phyloP scores from a whole-genome alignment of 1,140 invertebrate species.

The Leptopilina clavipes region DNA sequence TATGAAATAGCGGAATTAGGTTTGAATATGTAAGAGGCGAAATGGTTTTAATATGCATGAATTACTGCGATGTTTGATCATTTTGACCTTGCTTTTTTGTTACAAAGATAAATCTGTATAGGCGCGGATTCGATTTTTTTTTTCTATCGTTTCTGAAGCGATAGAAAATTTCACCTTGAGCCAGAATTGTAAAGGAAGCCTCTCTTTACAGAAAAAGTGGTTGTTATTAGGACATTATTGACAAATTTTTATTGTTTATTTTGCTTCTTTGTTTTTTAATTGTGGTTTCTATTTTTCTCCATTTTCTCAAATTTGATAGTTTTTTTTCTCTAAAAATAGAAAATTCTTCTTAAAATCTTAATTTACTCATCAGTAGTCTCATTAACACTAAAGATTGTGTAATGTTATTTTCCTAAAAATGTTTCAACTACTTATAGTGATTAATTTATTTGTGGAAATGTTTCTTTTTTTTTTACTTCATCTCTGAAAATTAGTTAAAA shows the following conservation, averaged over 20 bases:
- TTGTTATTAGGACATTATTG: background rate
- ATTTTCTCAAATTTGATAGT: too few species aligned
- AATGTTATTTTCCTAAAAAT: background rate
- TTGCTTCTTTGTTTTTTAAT: background rate
- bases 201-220: background rate
- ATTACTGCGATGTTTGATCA: constrained; percentile 5
- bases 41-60: constrained; percentile 19
- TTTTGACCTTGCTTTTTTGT: constrained; percentile 15
- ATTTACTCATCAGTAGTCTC: background rate
- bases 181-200: constrained; percentile 17
- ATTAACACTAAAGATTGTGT: background rate
- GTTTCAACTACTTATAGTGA: background rate
- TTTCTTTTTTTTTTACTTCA: background rate
- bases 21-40: constrained; percentile 8
- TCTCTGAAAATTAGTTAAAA: background rate
- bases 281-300: background rate
- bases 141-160: background rate
- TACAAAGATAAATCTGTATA: constrained; percentile 19
- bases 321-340: too few species aligned
- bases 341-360: background rate
- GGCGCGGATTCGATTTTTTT: background rate
- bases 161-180: constrained; percentile 1
- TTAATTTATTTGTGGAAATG: background rate
- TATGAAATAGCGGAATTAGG: background rate
- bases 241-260: background rate